Conservation (phyloP, 2,888 invertebrate genomes). For the Megalurothrips usitatus region DNA sequence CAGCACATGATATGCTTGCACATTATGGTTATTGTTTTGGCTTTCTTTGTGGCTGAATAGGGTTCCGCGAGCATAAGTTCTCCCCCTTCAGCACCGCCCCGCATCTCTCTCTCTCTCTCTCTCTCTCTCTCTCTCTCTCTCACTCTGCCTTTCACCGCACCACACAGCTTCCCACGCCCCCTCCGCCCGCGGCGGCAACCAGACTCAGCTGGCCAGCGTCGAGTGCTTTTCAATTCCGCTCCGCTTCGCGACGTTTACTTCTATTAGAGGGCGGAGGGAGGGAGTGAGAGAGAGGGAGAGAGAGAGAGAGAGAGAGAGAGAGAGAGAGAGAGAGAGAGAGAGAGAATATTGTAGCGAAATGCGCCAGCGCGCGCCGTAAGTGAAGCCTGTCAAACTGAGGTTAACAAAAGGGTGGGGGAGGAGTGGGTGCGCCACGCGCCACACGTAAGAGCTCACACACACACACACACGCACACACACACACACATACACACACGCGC, state of each 20-base stretch:
- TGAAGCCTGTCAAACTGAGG: slow-evolving; percentile 20
- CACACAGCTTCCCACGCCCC: not conserved
- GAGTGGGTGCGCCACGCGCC: not conserved
- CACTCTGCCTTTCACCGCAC: not conserved
- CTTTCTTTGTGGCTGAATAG: not conserved
- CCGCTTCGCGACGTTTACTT: not conserved
- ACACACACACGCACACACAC: not conserved
- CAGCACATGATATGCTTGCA: not conserved
- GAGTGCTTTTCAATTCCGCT: slow-evolving; percentile 9
- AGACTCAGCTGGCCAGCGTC: not conserved
- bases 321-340: not conserved
- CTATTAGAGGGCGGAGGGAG: slow-evolving; percentile 6
- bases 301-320: slow-evolving; percentile 4
- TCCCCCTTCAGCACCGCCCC: not conserved
- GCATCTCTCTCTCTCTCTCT: not conserved
- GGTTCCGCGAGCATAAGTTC: not conserved
- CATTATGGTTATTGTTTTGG: not conserved
- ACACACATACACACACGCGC: not conserved
- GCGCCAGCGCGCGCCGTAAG: not conserved
- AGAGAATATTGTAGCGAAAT: slow-evolving; percentile 19
- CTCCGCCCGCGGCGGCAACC: not conserved
- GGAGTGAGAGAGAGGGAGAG: not conserved
- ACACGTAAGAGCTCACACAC: not conserved
- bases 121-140: not conserved
- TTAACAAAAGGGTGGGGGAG: slow-evolving; percentile 16